These are phyloP conservation scores for Volucella inflata DNA, from an alignment of 2,888 invertebrate species.

Conservation along the genomic window DNA sequence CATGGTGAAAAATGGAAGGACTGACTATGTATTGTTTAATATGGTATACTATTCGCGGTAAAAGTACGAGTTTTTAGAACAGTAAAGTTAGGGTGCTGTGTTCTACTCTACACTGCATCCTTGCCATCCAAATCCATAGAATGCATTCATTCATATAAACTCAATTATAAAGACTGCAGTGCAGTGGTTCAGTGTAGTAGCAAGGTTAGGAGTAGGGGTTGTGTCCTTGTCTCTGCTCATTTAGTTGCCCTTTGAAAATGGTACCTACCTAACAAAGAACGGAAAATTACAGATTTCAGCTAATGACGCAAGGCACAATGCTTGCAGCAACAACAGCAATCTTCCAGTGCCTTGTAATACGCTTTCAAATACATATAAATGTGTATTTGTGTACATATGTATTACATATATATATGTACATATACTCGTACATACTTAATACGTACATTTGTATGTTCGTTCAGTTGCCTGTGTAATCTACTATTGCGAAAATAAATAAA, in stretches of 20 bases:
- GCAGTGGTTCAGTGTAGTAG: constrained; percentile 44
- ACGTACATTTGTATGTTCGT: no score
- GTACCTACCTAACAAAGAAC: constrained; percentile 19
- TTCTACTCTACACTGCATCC: constrained; percentile 21
- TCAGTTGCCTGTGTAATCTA: background rate
- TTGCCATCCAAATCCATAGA: constrained; percentile 12
- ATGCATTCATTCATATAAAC: constrained; percentile 59
- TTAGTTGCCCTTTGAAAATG: constrained; percentile 44
- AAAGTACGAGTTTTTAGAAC: constrained; percentile 9
- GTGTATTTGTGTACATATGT: background rate
- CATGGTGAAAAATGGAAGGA: constrained; percentile 27
- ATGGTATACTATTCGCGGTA: constrained; percentile 46
- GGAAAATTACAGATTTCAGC: constrained; percentile 65
- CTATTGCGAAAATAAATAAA: constrained; percentile 44
- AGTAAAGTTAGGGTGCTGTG: constrained; percentile 20
- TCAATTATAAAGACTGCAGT: constrained; percentile 69
- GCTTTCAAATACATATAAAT: background rate
- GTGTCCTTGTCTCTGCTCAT: constrained; percentile 56
- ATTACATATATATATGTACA: background rate
- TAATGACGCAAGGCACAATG: constrained; percentile 61
- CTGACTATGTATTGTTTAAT: constrained; percentile 36
- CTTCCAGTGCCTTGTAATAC: constrained; percentile 4
- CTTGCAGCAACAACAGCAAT: constrained; percentile 22
- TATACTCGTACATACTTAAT: background rate
- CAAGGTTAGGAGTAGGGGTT: constrained; percentile 34